phyloP scores from a whole-genome alignment of 2,888 invertebrate genomes.

The Drosophila hawaiiensis region DNA sequence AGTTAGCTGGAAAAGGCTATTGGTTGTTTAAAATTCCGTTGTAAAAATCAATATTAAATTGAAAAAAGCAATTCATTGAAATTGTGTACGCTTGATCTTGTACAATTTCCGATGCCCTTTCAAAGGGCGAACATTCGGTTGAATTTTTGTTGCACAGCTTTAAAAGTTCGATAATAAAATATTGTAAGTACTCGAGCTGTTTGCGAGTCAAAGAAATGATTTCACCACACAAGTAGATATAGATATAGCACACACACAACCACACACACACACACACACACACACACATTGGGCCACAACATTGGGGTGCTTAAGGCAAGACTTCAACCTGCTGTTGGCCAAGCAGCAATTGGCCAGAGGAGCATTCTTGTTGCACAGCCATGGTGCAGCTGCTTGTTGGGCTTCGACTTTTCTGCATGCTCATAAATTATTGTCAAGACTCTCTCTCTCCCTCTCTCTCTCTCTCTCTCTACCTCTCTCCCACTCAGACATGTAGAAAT shows the following conservation, averaged over 20 bases:
- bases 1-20: neutral
- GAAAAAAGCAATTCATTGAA: neutral
- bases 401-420: conserved; percentile 48
- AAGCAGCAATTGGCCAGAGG: conserved; percentile 16
- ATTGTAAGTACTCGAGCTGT: conserved; percentile 13
- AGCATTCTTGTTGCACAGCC: conserved; percentile 5
- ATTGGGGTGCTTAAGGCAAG: conserved; percentile 18
- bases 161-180: conserved; percentile 18
- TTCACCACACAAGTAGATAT: conserved; percentile 7
- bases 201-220: conserved; percentile 26
- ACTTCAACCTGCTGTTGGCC: conserved; percentile 28
- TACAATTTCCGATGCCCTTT: neutral
- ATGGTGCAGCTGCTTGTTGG: conserved; percentile 34
- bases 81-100: neutral
- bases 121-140: neutral
- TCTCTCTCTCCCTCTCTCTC: neutral
- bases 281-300: conserved; percentile 3
- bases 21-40: neutral
- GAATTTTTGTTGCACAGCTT: conserved; percentile 16
- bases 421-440: conserved; percentile 70
- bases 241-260: neutral
- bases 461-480: neutral
- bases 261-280: conserved; percentile 1
- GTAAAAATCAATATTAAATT: neutral
- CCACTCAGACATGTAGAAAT: conserved; percentile 60